These are phyloP conservation scores for Lottia scabra DNA, from an alignment of 2,888 invertebrate species.

Conservation along the genomic window DNA sequence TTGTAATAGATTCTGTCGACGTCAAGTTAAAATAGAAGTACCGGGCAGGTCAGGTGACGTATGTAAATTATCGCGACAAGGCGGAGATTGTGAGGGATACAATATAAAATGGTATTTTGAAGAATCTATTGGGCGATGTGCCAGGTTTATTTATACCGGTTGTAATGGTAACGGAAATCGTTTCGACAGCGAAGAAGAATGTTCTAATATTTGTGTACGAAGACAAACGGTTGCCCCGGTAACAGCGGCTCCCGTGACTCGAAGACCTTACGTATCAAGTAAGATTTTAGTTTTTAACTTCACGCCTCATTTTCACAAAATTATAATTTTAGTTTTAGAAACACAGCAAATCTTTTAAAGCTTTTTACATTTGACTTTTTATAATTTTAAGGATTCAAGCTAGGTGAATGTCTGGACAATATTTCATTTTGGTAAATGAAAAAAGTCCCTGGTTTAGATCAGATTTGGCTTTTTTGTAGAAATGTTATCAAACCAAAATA, in stretches of 20 bases:
- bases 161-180: constrained; percentile 88
- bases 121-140: constrained; percentile 74
- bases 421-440: too few relatives aligned
- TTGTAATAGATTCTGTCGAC: constrained; percentile 39
- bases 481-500: too few relatives aligned
- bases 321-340: too few relatives aligned
- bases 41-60: constrained; percentile 8
- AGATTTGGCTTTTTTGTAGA: too few relatives aligned
- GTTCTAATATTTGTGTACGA: constrained; percentile 39
- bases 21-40: neutral
- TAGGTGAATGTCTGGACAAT: too few relatives aligned
- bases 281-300: too few relatives aligned
- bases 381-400: too few relatives aligned
- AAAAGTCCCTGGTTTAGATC: too few relatives aligned
- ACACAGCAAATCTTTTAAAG: too few relatives aligned
- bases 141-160: constrained; percentile 82
- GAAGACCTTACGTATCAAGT: too few relatives aligned
- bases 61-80: constrained; percentile 28
- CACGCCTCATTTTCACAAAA: too few relatives aligned
- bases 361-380: too few relatives aligned
- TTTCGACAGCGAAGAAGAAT: constrained; percentile 71
- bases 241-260: neutral
- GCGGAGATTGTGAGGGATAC: constrained; percentile 37
- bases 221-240: neutral
- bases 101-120: constrained; percentile 78